These are phyloP conservation scores for Pseudorhombus dupliciocellatus DNA, from an alignment of 2,113 vertebrate genomes.

Conservation along the genomic window DNA sequence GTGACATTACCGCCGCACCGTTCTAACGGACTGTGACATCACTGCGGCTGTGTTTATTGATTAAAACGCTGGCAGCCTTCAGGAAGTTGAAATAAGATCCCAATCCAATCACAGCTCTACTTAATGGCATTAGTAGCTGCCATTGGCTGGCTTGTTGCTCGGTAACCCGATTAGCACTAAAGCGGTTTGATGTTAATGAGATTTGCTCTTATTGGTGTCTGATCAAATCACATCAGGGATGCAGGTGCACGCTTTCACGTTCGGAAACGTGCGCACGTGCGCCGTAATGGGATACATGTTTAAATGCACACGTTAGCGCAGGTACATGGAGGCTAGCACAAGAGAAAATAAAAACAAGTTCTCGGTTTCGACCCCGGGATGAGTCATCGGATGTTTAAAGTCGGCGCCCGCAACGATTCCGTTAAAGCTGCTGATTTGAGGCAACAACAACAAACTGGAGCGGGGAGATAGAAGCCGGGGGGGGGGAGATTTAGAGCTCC, in stretches of 20 bases:
- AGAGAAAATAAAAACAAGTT: conserved; percentile 12
- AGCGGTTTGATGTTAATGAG: conserved; percentile 79
- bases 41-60: conserved; percentile 75
- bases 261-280: conserved; percentile 4
- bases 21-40: conserved; percentile 76
- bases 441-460: conserved; percentile 45
- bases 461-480: conserved; percentile 31
- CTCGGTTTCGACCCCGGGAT: conserved; percentile 30
- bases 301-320: conserved; percentile 1
- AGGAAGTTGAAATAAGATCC: conserved; percentile 79
- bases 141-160: conserved; percentile 77
- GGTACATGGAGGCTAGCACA: too few relatives aligned
- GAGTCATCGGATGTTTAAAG: conserved; percentile 45
- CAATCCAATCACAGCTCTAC: conserved; percentile 74
- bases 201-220: conserved; percentile 80
- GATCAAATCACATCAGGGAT: conserved; percentile 71
- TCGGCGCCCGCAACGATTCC: conserved; percentile 31
- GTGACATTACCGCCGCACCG: conserved; percentile 67
- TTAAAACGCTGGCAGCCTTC: conserved; percentile 77
- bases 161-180: conserved; percentile 75
- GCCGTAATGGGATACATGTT: conserved; percentile 2
- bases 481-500: conserved; percentile 22
- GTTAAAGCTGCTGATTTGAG: conserved; percentile 56
- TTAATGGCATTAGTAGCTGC: conserved; percentile 79
- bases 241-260: conserved; percentile 9